Base-by-base conservation (phyloP, 2,113 vertebrate genomes). In the Elachura formosa region DNA sequence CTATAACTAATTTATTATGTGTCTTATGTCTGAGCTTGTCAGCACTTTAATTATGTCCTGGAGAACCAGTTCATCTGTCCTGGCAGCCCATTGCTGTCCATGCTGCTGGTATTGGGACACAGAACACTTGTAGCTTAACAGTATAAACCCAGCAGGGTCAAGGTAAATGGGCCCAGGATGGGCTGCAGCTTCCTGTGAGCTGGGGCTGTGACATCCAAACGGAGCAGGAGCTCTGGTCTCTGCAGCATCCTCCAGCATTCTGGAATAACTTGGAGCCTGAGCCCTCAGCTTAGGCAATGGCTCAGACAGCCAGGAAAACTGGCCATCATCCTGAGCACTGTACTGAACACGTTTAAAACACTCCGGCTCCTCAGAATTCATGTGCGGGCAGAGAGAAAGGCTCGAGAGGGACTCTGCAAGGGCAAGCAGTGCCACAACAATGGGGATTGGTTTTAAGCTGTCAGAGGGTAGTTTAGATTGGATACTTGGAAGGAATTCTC, bases 1-100 rank as follows among this genome's bases (percentile, higher is more conserved):
- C 81, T 93, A 63, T 81, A 92, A 86, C 94, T 94, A 89, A 95
- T 93, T 95, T 93, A 93, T 93, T 92, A 77, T 4, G 51, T 80
- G 68, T 67, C 73, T 92, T 90, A 43, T 24, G 54, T 36, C 80
- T 95, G 63, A 93, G 52, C 51, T 83, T 88, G 82, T 92, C 86
- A 85, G 83, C 85, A 90, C 76, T 89, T 76, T 93, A 90, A 95
- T 94, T 93, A 71, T 55, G 80, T 88, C 90, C 69, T 29, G 74
- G 61, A 93, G 85, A 96, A 86, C 59, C 1, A 0, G 33, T 67
- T 87, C 7, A 8, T 59, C 68, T 80, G 51, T 73, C 79, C 74
- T 84, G 51, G 86, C 79, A 63, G 88, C 92, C 59, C 40, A 23
- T 68, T 28, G 41, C 48, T 88, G 59, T 80, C 48, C 3, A 0